phyloP scores from a whole-genome alignment of 1,140 invertebrate genomes.

The Halictus rubicundus region DNA sequence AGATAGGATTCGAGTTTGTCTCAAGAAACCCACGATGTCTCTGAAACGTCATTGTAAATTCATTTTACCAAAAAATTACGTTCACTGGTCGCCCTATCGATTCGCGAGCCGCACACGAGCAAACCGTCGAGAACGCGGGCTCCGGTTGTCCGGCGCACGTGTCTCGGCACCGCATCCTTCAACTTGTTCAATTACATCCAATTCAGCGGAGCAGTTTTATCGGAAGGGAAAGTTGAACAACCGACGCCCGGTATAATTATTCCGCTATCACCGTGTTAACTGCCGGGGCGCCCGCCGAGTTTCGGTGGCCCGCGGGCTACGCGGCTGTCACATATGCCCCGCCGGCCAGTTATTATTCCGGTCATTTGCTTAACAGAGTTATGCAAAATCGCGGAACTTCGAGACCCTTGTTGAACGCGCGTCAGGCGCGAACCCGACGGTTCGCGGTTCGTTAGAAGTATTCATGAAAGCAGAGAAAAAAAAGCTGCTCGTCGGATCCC shows the following conservation, averaged over 20 bases:
- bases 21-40: too few species aligned
- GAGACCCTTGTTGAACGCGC: conserved; percentile 47
- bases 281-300: conserved; percentile 47
- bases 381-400: conserved; percentile 61
- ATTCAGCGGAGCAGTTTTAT: conserved; percentile 45
- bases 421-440: conserved; percentile 40
- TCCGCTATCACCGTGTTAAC: conserved; percentile 62
- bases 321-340: conserved; percentile 62
- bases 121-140: background rate
- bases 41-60: too few species aligned
- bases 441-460: conserved; percentile 52
- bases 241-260: conserved; percentile 54
- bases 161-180: background rate
- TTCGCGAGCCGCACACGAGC: too few species aligned
- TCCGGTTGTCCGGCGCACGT: background rate
- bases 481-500: conserved; percentile 5
- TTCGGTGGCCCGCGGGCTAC: conserved; percentile 33
- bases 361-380: conserved; percentile 67
- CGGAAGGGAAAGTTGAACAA: conserved; percentile 37
- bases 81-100: too few species aligned
- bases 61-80: too few species aligned
- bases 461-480: conserved; percentile 47
- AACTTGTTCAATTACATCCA: conserved; percentile 20
- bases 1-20: too few species aligned
- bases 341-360: conserved; percentile 63